phyloP scores from a whole-genome alignment of 2,797 vertebrate species.

The Malacoctenus gilli region DNA sequence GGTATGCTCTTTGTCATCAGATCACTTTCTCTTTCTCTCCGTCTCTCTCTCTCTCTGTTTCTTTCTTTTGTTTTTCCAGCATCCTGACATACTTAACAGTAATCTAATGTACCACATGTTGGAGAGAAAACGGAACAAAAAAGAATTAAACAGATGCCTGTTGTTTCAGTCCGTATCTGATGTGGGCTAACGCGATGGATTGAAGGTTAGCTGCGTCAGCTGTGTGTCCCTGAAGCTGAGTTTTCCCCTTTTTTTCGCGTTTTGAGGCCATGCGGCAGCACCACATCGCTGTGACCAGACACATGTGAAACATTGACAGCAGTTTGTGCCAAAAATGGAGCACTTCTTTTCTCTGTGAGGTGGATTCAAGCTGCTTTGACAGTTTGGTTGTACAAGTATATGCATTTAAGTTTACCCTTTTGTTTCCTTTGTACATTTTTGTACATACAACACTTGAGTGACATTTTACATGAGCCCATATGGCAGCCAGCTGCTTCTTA shows the following conservation, averaged over 20 bases:
- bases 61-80: constrained; percentile 59
- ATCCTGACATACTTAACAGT: too few species aligned
- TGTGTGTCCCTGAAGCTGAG: constrained; percentile 45
- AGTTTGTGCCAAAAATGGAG: constrained; percentile 76
- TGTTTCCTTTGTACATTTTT: constrained; percentile 61
- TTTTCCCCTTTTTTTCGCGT: constrained; percentile 50
- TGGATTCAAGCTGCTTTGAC: constrained; percentile 74
- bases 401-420: constrained; percentile 55
- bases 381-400: constrained; percentile 65
- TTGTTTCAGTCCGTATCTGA: constrained; percentile 69
- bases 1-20: constrained; percentile 70
- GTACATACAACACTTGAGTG: constrained; percentile 63
- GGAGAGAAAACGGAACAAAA: constrained; percentile 54
- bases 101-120: constrained; percentile 66
- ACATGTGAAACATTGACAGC: constrained; percentile 41
- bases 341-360: constrained; percentile 73
- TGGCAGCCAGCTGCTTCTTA: constrained; percentile 44
- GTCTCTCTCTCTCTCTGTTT: constrained; percentile 7
- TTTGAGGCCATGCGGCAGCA: too few species aligned
- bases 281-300: constrained; percentile 59
- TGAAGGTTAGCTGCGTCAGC: constrained; percentile 45
- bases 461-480: constrained; percentile 52
- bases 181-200: constrained; percentile 51
- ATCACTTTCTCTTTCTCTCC: too few species aligned
- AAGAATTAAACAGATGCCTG: constrained; percentile 66